Percentiles rank a stretch among this genome's conserved stretches.
These are phyloP conservation scores for Lycodopsis pacificus DNA, from an alignment of 2,797 vertebrate species.

Conservation along the genomic window DNA sequence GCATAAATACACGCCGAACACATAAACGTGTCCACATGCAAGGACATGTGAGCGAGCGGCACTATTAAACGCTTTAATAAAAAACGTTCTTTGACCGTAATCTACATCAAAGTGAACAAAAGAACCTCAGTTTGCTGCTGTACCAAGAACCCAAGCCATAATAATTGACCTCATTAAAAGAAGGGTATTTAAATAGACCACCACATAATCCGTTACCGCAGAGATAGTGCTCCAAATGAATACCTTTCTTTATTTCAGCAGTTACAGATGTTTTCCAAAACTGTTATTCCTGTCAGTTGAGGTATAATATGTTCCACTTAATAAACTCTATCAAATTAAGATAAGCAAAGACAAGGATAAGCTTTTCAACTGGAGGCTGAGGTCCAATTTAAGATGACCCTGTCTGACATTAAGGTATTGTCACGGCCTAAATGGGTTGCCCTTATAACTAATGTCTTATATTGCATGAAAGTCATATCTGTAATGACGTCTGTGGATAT, in stretches of 20 bases:
- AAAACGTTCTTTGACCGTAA: not conserved
- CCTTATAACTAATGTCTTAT: no score
- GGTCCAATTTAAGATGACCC: not conserved
- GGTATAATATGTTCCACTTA: slow-evolving; percentile 4
- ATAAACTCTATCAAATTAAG: not conserved
- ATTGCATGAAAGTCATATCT: slow-evolving; percentile 3
- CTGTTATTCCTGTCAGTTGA: not conserved
- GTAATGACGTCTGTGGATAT: slow-evolving; percentile 26
- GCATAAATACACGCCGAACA: not conserved
- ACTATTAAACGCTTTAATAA: not conserved
- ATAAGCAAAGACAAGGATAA: slow-evolving; percentile 7
- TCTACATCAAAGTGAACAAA: slow-evolving; percentile 31
- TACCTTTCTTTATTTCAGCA: not conserved
- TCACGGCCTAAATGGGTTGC: not conserved
- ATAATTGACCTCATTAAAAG: slow-evolving; percentile 55
- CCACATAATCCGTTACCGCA: slow-evolving; percentile 13
- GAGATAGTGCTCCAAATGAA: slow-evolving; percentile 8
- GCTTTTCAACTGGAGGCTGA: not conserved
- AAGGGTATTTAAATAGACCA: slow-evolving; percentile 54
- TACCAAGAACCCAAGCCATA: slow-evolving; percentile 33
- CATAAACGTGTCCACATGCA: not conserved
- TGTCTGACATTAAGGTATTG: not conserved
- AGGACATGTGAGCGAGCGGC: slow-evolving; percentile 10
- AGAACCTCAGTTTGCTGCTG: slow-evolving; percentile 25
- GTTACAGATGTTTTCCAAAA: slow-evolving; percentile 22